Evolutionary conservation across 2,797 vertebrate genomes (phyloP), one percentile per base, ranked within the genome.

Genomic region (Rhinophrynus dorsalis): DNA sequence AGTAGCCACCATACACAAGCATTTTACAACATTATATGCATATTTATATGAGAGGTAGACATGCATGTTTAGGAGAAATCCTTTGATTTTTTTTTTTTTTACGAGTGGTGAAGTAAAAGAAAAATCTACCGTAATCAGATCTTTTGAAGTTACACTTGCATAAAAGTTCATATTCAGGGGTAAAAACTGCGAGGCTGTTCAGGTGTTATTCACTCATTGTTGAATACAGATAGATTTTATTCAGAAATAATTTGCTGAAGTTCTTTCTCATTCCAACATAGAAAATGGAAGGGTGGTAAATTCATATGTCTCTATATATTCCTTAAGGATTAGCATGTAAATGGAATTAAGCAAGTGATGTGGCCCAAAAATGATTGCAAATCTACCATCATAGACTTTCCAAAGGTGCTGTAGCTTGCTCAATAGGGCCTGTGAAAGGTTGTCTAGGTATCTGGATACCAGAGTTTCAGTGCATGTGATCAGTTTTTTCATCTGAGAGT

Each of bases 261-360:
- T 9, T 18, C n/a, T 44, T 6, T 44, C 37, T 42, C 23, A 21
- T 44, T 44, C 15, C 6, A 32, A 17, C 20, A 38, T 35, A 24
- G 33, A 57, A 37, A 56, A 20, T 57, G 54, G 54, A 21, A 38
- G 18, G 12, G 18, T 37, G 33, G 21, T 37, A n/a, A 57, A 60
- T 32, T 6, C 38, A 60, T 3, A 60, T n/a, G 3, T 58, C 21
- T 58, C 7, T 37, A 40, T 40, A 58, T 17, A 18, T 7, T 27
- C 6, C 6, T 27, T 27, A 3, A 58, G 27, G 24, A 13, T 17
- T 27, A 58, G 35, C 3, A 15, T 30, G 26, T 18, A 42, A 4
- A 58, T 42, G 7, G 55, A 38, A 38, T 58, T 40, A 4, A 40
- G 3, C 23, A 40, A 58, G 2, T 58, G 35, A 5, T 27, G 37